Evolutionary conservation across 2,888 invertebrate species (phyloP).

Genomic region (Caenorhabditis zanzibari): DNA sequence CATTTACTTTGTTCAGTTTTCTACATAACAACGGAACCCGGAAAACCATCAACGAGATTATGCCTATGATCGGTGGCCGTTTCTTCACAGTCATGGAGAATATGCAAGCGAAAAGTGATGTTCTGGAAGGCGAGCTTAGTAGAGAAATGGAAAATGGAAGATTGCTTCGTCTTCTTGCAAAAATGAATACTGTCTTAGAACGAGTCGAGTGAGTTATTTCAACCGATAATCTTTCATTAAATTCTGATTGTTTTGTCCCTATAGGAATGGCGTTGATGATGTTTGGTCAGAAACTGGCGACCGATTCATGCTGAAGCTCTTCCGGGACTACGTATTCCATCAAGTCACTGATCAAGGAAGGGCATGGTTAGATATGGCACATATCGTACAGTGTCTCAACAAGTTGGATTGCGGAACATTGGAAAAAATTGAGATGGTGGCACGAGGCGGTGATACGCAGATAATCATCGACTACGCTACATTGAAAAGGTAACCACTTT

Average conservation of each 20-base stretch:
- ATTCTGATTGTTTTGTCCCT: constrained; percentile 27
- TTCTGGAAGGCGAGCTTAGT: constrained; percentile 92
- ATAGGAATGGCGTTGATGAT: constrained; percentile 92
- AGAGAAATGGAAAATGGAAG: constrained; percentile 97
- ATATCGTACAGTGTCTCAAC: constrained; percentile 94
- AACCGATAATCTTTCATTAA: background rate
- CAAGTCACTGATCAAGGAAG: constrained; percentile 91
- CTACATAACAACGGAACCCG: constrained; percentile 25
- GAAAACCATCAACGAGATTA: constrained; percentile 91
- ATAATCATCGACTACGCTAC: constrained; percentile 96
- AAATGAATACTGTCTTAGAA: constrained; percentile 95
- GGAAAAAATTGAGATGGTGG: constrained; percentile 92
- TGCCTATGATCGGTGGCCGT: constrained; percentile 98
- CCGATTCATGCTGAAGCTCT: constrained; percentile 97
- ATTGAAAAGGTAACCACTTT: constrained; percentile 92
- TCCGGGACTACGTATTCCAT: constrained; percentile 97
- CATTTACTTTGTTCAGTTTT: constrained; percentile 29
- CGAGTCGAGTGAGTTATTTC: constrained; percentile 90
- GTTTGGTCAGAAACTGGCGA: constrained; percentile 99
- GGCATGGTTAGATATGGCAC: constrained; percentile 97
- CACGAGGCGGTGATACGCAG: constrained; percentile 96
- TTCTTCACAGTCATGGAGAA: constrained; percentile 88
- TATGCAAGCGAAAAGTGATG: constrained; percentile 89
- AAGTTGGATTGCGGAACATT: constrained; percentile 87
- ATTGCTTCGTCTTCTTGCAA: constrained; percentile 92